Evolutionary conservation across 2,888 invertebrate genomes (phyloP), one percentile per base, ranked within the genome.

Genomic region (Acleris holmiana): DNA sequence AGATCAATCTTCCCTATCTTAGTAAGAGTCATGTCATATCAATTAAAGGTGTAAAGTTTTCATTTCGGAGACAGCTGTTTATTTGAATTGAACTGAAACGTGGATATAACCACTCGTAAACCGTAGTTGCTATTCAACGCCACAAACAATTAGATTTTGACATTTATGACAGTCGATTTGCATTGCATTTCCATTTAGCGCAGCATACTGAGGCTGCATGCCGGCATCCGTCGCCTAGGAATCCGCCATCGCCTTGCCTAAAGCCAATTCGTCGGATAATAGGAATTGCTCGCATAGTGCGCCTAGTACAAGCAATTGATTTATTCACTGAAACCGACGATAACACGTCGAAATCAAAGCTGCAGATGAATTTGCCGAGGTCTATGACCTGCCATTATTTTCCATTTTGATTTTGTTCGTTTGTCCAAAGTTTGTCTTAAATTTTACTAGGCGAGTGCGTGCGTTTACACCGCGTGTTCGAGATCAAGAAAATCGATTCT

Each of bases 181-280:
- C 61, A 64, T 67, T 67, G 62, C 62, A 67, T 67, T 67, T 55
- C 59, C 67, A 66, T 67, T 69, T 66, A 60, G 41, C 58, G 62
- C 41, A 44, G 40, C 47, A 21, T 54, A 49, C 60, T 53, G 46
- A 48, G 44, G 73, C 73, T 67, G 71, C 70, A 71, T 72, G 74
- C 70, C 71, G 77, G 79, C 74, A 79, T 82, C 75, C 77, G 72
- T 76, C 72, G 73, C 68, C 67, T 65, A 66, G 81, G 81, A 81
- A 81, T 85, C 76, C 75, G 72, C 69, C 69, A 69, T 68, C 66
- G 74, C 75, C 77, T 78, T 75, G 78, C 77, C 75, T 77, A 68
- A 66, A 75, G 75, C 72, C 79, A 76, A 79, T 76, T 80, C 75
- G 73, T 73, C 72, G 73, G 73, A 73, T 78, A 79, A 79, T 80